phyloP scores from a whole-genome alignment of 2,113 vertebrate species.

The Sorex araneus region DNA sequence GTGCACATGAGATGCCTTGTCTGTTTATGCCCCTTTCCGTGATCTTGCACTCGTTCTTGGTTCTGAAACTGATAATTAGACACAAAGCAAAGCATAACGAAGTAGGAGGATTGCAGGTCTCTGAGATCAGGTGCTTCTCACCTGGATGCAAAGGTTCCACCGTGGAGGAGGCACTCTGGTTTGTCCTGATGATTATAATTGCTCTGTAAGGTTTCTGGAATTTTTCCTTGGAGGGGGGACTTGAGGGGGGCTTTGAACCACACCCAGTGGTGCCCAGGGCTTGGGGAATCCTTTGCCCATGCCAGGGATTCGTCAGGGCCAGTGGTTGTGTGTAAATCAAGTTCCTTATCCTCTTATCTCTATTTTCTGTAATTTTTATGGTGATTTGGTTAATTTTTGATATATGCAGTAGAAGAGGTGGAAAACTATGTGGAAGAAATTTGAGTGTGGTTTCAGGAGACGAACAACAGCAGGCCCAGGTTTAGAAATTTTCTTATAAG shows the following conservation, averaged over 20 bases:
- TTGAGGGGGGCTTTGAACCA: too few relatives aligned
- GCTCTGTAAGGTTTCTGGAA: too few relatives aligned
- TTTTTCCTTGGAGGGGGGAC: too few relatives aligned
- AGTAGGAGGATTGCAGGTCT: too few relatives aligned
- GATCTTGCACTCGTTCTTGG: background rate
- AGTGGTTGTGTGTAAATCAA: too few relatives aligned
- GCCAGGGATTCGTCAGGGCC: too few relatives aligned
- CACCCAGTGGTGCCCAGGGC: too few relatives aligned
- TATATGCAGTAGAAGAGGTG: conserved; percentile 50
- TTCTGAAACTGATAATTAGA: conserved; percentile 60
- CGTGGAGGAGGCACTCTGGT: background rate
- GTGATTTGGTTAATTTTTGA: conserved; percentile 70
- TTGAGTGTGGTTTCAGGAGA: background rate
- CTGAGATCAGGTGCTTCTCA: too few relatives aligned
- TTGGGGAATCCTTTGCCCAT: too few relatives aligned
- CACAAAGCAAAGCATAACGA: conserved; percentile 30
- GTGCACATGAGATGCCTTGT: background rate
- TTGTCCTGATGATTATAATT: too few relatives aligned
- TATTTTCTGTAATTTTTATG: conserved; percentile 60
- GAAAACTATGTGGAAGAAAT: background rate
- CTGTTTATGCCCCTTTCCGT: background rate
- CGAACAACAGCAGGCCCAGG: background rate
- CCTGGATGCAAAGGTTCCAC: too few relatives aligned
- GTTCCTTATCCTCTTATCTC: too few relatives aligned
- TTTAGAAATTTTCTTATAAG: conserved; percentile 51